Conservation (phyloP, 2,888 invertebrate species). For the Aromia moschata region DNA sequence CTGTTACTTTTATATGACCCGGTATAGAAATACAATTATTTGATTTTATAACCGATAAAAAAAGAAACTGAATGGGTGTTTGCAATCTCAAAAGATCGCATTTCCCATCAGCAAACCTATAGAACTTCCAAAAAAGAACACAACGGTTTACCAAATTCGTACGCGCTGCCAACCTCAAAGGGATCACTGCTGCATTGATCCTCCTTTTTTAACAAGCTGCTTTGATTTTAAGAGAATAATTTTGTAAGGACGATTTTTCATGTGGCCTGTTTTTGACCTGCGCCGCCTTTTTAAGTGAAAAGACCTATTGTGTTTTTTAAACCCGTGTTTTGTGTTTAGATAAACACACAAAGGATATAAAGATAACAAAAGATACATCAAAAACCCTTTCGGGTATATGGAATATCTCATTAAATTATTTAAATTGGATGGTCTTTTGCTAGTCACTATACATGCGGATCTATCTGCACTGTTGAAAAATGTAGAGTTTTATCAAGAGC, state of each 20-base stretch:
- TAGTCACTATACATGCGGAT: conserved; percentile 6
- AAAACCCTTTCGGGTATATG: conserved; percentile 54
- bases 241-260: conserved; percentile 29
- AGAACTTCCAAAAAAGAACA: conserved; percentile 24
- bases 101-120: conserved; percentile 36
- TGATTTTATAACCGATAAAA: too few relatives aligned
- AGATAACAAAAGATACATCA: conserved; percentile 51
- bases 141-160: conserved; percentile 4
- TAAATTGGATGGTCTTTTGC: conserved; percentile 51
- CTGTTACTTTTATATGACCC: too few relatives aligned
- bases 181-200: conserved; percentile 7
- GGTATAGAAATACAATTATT: too few relatives aligned
- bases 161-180: not conserved
- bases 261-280: conserved; percentile 30
- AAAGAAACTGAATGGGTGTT: conserved; percentile 41
- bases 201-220: conserved; percentile 15
- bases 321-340: conserved; percentile 49
- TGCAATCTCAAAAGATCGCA: conserved; percentile 53
- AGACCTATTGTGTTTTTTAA: conserved; percentile 47
- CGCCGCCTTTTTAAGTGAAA: conserved; percentile 31
- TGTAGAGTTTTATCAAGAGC: not conserved
- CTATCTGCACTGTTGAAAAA: conserved; percentile 8
- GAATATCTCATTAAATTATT: conserved; percentile 59
- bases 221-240: conserved; percentile 22
- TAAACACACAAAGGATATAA: conserved; percentile 48